phyloP scores from a whole-genome alignment of 1,140 invertebrate species.

The Camponotus vicinus region DNA sequence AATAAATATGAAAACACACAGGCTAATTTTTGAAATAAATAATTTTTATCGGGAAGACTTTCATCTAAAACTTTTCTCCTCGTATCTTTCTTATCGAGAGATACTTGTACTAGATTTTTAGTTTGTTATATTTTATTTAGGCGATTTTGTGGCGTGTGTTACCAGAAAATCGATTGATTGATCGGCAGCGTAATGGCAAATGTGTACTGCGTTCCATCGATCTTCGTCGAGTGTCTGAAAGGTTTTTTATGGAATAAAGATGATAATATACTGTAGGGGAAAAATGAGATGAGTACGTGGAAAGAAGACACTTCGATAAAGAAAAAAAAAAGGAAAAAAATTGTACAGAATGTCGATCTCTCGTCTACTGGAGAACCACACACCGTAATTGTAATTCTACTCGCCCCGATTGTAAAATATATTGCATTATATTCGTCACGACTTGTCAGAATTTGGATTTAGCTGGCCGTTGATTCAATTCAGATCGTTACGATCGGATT shows the following conservation, averaged over 20 bases:
- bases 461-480: background rate
- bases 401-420: slow-evolving; percentile 20
- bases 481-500: background rate
- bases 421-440: background rate
- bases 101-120: background rate
- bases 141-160: background rate
- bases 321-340: slow-evolving; percentile 11
- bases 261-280: background rate
- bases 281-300: slow-evolving; percentile 10
- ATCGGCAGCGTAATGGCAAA: slow-evolving; percentile 43
- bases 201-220: slow-evolving; percentile 28
- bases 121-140: slow-evolving; percentile 10
- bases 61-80: background rate
- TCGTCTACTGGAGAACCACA: slow-evolving; percentile 21
- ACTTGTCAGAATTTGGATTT: background rate
- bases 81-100: background rate
- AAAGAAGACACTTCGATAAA: background rate
- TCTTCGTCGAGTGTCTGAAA: slow-evolving; percentile 59
- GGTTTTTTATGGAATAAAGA: background rate
- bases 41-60: slow-evolving; percentile 10
- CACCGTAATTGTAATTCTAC: slow-evolving; percentile 9
- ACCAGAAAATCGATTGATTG: slow-evolving; percentile 29
- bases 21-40: background rate
- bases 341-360: slow-evolving; percentile 25
- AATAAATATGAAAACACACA: background rate